Conservation (phyloP, 2,888 invertebrate species). For the Ophioninae sp. region DNA sequence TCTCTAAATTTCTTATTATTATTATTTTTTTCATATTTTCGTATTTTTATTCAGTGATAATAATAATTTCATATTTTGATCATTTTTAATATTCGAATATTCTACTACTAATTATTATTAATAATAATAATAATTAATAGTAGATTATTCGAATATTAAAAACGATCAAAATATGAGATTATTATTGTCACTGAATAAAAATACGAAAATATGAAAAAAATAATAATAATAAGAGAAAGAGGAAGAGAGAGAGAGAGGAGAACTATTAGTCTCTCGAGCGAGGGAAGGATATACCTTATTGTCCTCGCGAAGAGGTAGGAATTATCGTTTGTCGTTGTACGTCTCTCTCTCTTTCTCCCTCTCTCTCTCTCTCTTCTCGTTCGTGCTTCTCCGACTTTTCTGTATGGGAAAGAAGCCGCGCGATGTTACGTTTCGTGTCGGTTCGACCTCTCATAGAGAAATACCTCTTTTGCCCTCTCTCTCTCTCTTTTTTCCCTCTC, state of each 20-base stretch:
- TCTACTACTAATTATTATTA: too few relatives aligned
- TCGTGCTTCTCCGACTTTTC: slow-evolving; percentile 13
- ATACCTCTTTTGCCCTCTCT: slow-evolving; percentile 55
- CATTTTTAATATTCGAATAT: too few relatives aligned
- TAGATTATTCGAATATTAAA: too few relatives aligned
- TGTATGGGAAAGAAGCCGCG: slow-evolving; percentile 22
- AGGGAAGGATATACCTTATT: slow-evolving; percentile 74
- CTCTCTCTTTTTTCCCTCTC: background rate
- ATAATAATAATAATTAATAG: too few relatives aligned
- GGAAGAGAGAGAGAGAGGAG: slow-evolving; percentile 39
- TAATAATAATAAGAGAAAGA: background rate
- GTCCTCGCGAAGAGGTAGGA: slow-evolving; percentile 66
- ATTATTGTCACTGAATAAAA: too few relatives aligned
- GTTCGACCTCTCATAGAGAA: slow-evolving; percentile 78
- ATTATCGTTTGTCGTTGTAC: slow-evolving; percentile 63
- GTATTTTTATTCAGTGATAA: too few relatives aligned
- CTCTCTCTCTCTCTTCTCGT: slow-evolving; percentile 36
- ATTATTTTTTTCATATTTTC: background rate
- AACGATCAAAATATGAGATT: too few relatives aligned
- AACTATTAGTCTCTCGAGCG: slow-evolving; percentile 72
- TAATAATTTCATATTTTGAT: too few relatives aligned
- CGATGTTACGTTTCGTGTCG: slow-evolving; percentile 75
- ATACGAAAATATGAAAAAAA: too few relatives aligned
- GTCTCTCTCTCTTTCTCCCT: slow-evolving; percentile 18
- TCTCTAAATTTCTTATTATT: slow-evolving; percentile 1